phyloP scores from a whole-genome alignment of 2,888 invertebrate genomes.

The Orthonevra nobilis region DNA sequence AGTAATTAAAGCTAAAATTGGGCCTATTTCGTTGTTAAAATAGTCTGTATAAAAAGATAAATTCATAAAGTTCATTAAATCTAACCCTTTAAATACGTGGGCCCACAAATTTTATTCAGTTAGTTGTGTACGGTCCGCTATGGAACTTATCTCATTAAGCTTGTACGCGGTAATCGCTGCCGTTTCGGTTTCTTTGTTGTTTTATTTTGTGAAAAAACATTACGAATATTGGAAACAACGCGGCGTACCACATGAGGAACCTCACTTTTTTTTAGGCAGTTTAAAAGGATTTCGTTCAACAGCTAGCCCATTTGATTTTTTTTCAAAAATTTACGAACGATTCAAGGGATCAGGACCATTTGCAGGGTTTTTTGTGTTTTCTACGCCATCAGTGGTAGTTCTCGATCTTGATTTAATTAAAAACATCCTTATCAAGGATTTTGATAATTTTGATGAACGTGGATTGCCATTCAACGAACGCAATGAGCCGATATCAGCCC shows the following conservation, averaged over 20 bases:
- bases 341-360: conserved; percentile 74
- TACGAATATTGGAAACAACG: conserved; percentile 72
- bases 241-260: conserved; percentile 72
- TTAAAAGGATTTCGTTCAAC: conserved; percentile 68
- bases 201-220: not conserved
- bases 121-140: too few relatives aligned
- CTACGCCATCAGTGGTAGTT: conserved; percentile 75
- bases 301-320: not conserved
- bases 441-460: conserved; percentile 75
- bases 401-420: conserved; percentile 76
- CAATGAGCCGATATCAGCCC: conserved; percentile 78
- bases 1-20: too few relatives aligned
- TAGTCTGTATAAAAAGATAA: too few relatives aligned
- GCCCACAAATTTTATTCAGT: too few relatives aligned
- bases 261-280: conserved; percentile 71
- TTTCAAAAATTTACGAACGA: conserved; percentile 71
- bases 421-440: conserved; percentile 75
- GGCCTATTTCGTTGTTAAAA: too few relatives aligned
- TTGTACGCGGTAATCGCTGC: too few relatives aligned
- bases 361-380: conserved; percentile 74
- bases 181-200: not conserved
- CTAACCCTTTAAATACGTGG: too few relatives aligned
- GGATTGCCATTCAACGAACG: conserved; percentile 75
- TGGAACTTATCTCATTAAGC: not conserved
- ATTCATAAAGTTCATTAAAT: too few relatives aligned